Evolutionary conservation across 2,113 vertebrate genomes (phyloP), one percentile per base, ranked within the genome.

Genomic region (Notarius quadriscutis): DNA sequence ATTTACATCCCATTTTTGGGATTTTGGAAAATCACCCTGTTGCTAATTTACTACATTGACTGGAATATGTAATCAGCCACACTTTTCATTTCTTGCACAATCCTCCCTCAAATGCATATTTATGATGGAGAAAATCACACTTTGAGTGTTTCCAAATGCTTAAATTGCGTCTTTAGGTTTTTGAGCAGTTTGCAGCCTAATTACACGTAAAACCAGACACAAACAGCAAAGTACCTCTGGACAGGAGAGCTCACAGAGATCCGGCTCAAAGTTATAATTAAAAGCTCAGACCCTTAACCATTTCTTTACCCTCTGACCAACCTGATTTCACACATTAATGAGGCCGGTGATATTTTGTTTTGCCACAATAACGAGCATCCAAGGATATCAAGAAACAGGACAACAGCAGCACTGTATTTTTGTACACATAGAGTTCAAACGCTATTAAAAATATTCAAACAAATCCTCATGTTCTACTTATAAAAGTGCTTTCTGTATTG

Each of bases 301-400:
- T 30, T 71, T 34, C 67, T 15, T 30, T 71, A 89, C 85, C 89
- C 89, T 80, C 9, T 88, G 87, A 86, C 71, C 69, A 12, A 84
- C 82, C 82, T 50, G 84, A 86, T 87, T 88, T 85, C 65, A 85
- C 85, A 88, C 87, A 87, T 67, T 91, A 89, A 83, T 85, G 84
- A 88, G 84, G 67, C 53, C 85, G 67, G 83, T 77, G 78, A 87
- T 74, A 87, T 87, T 72, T 80, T 87, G 22, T 77, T 63, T 85
- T 90, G 79, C 65, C 67, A 74, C 34, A 71, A 55, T 90, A 90
- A 89, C 77, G 77, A 72, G 65, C 58, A 53, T 86, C 88, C 88
- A 58, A 53, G n/a, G 58, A 74, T 75, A 82, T 55, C 22, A 15
- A 78, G 87, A 77, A 41, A 11, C 67, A 71, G 67, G 10, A 34